Conservation (phyloP, 2,113 vertebrate species). For the Platysternon megacephalum region DNA sequence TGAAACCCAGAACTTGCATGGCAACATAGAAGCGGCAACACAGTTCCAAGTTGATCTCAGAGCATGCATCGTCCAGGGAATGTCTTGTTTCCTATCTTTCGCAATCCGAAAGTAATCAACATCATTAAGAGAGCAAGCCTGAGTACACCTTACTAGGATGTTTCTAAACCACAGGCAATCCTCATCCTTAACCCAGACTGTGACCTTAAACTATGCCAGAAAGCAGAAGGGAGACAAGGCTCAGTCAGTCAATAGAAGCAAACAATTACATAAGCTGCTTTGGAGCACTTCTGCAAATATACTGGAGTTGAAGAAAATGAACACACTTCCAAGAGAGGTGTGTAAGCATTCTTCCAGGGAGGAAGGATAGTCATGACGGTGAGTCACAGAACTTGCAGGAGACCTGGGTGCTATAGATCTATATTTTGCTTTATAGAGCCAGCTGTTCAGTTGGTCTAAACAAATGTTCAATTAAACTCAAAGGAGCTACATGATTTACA, state of each 20-base stretch:
- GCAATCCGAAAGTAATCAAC: constrained; percentile 17
- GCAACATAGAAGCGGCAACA: background rate
- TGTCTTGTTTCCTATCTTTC: background rate
- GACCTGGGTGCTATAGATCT: background rate
- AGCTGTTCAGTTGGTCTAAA: background rate
- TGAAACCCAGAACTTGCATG: background rate
- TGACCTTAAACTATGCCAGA: background rate
- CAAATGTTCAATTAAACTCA: background rate
- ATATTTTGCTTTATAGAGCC: background rate
- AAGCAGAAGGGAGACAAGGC: background rate
- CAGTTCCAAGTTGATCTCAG: background rate
- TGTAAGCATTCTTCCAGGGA: background rate
- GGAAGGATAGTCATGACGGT: background rate
- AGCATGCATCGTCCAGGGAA: background rate
- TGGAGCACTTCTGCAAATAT: constrained; percentile 10
- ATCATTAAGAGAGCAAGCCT: constrained; percentile 25
- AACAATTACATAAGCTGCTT: constrained; percentile 21
- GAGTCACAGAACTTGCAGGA: background rate
- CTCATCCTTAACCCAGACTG: constrained; percentile 17
- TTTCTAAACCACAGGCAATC: constrained; percentile 28
- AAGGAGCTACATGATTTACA: background rate
- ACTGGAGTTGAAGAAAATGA: background rate
- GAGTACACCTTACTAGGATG: constrained; percentile 5
- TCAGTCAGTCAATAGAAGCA: background rate
- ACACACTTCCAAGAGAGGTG: background rate